These are phyloP conservation scores for Periphyllus acericola DNA, from an alignment of 2,888 invertebrate species.

Conservation along the genomic window DNA sequence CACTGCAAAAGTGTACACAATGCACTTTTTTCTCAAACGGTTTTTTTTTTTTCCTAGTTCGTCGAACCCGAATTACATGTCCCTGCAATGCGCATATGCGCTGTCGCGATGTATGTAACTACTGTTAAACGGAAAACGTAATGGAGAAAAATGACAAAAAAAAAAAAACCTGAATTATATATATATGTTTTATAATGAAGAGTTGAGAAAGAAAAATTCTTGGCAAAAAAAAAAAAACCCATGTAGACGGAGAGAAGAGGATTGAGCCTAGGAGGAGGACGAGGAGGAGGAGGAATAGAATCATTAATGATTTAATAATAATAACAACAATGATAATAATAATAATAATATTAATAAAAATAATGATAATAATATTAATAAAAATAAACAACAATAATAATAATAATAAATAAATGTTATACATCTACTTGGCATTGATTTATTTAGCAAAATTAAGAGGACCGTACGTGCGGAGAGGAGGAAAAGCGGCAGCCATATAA, in stretches of 20 bases:
- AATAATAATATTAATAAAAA: slow-evolving; percentile 25
- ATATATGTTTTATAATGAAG: background rate
- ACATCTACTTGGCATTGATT: slow-evolving; percentile 53
- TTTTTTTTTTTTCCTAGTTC: slow-evolving; percentile 40
- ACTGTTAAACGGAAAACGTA: slow-evolving; percentile 13
- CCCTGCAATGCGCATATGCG: slow-evolving; percentile 30
- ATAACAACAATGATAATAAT: slow-evolving; percentile 2
- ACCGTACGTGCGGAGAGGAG: background rate
- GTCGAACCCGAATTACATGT: slow-evolving; percentile 51
- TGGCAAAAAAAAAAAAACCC: background rate
- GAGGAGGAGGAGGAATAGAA: slow-evolving; percentile 22
- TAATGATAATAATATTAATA: background rate
- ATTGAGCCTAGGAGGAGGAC: background rate
- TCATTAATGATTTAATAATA: slow-evolving; percentile 28
- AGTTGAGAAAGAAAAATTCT: background rate
- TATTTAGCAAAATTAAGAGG: slow-evolving; percentile 57
- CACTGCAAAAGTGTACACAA: slow-evolving; percentile 21
- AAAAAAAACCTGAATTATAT: slow-evolving; percentile 3
- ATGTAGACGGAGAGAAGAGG: slow-evolving; percentile 30
- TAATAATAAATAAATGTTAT: background rate
- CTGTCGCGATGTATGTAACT: background rate
- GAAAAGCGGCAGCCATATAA: slow-evolving; percentile 39
- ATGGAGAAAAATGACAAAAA: background rate
- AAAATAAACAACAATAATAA: background rate
- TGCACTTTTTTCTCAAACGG: slow-evolving; percentile 32